Conservation (phyloP, 2,888 invertebrate genomes). For the Pelosia muscerda region DNA sequence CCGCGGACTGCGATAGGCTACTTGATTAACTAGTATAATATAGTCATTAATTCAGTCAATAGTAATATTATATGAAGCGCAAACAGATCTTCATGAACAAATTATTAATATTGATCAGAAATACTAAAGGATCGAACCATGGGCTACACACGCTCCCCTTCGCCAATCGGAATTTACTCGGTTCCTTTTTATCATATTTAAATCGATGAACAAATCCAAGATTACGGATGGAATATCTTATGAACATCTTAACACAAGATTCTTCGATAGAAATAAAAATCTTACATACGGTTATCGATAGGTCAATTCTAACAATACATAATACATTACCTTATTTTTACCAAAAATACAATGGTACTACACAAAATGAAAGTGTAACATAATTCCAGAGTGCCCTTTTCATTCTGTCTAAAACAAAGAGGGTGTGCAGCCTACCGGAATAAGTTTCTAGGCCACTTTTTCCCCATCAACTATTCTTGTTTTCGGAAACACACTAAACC, state of each 20-base stretch:
- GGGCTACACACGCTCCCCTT: no score
- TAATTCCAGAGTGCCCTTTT: constrained; percentile 53
- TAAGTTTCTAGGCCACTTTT: constrained; percentile 57
- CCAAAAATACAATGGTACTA: constrained; percentile 49
- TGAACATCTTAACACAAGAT: not conserved
- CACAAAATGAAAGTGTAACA: constrained; percentile 46
- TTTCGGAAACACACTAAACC: constrained; percentile 34
- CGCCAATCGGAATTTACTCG: not conserved
- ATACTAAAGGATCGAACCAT: no score
- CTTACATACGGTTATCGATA: not conserved
- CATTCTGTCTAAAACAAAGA: constrained; percentile 53
- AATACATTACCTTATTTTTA: constrained; percentile 28
- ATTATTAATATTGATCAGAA: no score
- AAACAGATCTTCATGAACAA: no score
- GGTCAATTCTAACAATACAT: constrained; percentile 19
- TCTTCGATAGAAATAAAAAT: constrained; percentile 5
- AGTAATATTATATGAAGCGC: no score
- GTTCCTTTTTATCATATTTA: no score
- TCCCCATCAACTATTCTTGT: constrained; percentile 51
- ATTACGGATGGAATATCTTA: no score
- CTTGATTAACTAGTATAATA: no score
- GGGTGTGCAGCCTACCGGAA: constrained; percentile 58
- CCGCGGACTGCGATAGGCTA: no score
- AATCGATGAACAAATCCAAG: not conserved
- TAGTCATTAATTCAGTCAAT: not conserved